Base-by-base conservation (phyloP, 2,888 invertebrate genomes). In the Lochmaea capreae region DNA sequence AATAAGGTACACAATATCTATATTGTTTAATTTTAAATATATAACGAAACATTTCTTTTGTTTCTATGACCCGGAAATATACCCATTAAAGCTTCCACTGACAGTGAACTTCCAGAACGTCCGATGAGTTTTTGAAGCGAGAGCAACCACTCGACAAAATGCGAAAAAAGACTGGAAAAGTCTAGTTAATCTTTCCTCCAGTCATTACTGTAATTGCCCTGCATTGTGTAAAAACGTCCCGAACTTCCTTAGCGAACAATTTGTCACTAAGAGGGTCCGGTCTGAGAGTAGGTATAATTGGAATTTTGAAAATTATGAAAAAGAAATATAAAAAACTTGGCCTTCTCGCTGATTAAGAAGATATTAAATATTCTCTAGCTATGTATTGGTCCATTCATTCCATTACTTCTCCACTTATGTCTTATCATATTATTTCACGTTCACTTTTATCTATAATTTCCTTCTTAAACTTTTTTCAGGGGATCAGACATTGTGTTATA, bases 181-280 rank as follows among this genome's bases (percentile, higher is more conserved):
- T 58, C 58, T n/a, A 39, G 61, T 61, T 61, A 33, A 33, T 61
- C 61, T 39, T 39, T 14, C 16, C 61, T 16, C 18, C 4, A 61
- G 33, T 39, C 61, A 61, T 61, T 61, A 61, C 39, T n/a, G 14
- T 61, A 61, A 61, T 61, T 61, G 61, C 39, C n/a, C 61, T 39
- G 14, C 61, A 61, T 61, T 61, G 61, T 39, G 39, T 61, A 39
- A 33, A 57, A 61, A 14, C 9, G n/a, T 39, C 39, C n/a, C 8
- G 39, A 39, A n/a, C n/a, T 61, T 61, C 16, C 39, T 61, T 61
- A 61, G 33, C 11, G 61, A 61, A 61, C 39, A 14, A 33, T 61
- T 61, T 39, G 61, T 39, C 39, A 2, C n/a, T 16, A 16, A 11
- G 3, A n/a, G 33, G 39, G 39, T 39, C 61, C 33, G 14, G 14